Base-by-base conservation (phyloP, 23 tunicate genomes). In the Trididemnum miniatum region DNA sequence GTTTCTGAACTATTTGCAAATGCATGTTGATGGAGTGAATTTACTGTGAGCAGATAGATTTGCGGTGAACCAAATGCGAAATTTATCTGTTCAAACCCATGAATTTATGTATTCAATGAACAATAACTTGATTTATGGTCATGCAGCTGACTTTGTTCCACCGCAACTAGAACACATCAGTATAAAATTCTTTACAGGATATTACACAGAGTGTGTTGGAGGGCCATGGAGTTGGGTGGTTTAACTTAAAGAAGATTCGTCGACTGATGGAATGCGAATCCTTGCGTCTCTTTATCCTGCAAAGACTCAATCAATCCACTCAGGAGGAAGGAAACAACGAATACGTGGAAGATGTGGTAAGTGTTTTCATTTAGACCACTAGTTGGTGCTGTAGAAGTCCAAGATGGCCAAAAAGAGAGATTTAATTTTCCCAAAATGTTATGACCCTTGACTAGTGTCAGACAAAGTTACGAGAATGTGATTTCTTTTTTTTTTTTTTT, bases 181-280 rank as follows among this genome's bases (percentile, higher is more conserved):
- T n/a, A n/a, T n/a, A n/a, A n/a, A n/a, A n/a, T n/a, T 49, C 57
- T 20, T 40, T 3, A 12, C 81, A 93, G 98, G 98, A 88, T 35
- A 84, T 93, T 2, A 77, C 92, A 0, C 87, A 87, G 34, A 88
- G 72, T 71, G 99, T 93, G 1, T 71, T 91, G 71, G 91, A 91
- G 34, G 97, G 99, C 26, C 80, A 91, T 18, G 99, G 99, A 51
- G 99, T 84, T 34, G 97, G 99, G 1, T 89, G 99, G 95, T 86
- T 95, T 18, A 89, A 89, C 71, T 1, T 95, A 80, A 95, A 95
- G 78, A 85, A 76, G 80, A 80, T 88, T 31, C 85, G 92, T 59
- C 86, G 92, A 26, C 65, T 96, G 67, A 96, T 96, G 99, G 99
- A 96, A 62, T 91, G 85, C 49, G 99, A 96, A 60, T 86, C 89